Conservation (phyloP, 2,888 invertebrate species). For the Syritta pipiens region DNA sequence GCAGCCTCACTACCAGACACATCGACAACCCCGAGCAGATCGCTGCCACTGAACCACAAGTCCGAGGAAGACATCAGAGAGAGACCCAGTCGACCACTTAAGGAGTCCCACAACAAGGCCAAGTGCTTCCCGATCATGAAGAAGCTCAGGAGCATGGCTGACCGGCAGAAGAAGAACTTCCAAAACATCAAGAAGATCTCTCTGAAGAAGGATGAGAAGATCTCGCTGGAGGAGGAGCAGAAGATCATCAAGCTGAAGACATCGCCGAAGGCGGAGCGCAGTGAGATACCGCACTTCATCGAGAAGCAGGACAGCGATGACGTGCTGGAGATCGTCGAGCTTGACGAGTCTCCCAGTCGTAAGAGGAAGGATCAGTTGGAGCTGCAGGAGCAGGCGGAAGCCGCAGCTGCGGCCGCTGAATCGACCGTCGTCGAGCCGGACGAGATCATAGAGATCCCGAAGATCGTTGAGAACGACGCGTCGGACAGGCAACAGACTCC, state of each 20-base stretch:
- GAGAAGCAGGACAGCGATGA: constrained; percentile 80
- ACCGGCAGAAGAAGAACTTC: constrained; percentile 82
- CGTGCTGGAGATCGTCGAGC: constrained; percentile 77
- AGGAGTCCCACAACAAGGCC: constrained; percentile 75
- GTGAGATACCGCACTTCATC: constrained; percentile 79
- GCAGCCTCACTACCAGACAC: constrained; percentile 77
- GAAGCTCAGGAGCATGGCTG: constrained; percentile 84
- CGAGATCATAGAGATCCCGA: constrained; percentile 77
- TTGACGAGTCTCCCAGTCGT: constrained; percentile 79
- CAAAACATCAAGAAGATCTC: constrained; percentile 76
- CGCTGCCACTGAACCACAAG: constrained; percentile 73
- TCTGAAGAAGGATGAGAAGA: constrained; percentile 80
- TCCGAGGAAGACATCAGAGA: constrained; percentile 71
- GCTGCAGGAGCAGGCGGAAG: constrained; percentile 64
- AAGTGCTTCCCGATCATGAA: constrained; percentile 83
- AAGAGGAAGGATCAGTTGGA: constrained; percentile 72
- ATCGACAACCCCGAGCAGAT: constrained; percentile 72
- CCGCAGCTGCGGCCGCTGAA: constrained; percentile 67
- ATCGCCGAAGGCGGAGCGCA: constrained; percentile 82
- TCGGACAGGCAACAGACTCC: constrained; percentile 49
- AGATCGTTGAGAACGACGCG: constrained; percentile 5
- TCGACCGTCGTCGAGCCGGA: constrained; percentile 76
- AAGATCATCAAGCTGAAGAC: constrained; percentile 83
- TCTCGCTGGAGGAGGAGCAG: constrained; percentile 79
- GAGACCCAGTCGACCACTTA: constrained; percentile 79